Evolutionary conservation across 2,797 vertebrate species (phyloP).

Genomic region (Hirundo rustica): DNA sequence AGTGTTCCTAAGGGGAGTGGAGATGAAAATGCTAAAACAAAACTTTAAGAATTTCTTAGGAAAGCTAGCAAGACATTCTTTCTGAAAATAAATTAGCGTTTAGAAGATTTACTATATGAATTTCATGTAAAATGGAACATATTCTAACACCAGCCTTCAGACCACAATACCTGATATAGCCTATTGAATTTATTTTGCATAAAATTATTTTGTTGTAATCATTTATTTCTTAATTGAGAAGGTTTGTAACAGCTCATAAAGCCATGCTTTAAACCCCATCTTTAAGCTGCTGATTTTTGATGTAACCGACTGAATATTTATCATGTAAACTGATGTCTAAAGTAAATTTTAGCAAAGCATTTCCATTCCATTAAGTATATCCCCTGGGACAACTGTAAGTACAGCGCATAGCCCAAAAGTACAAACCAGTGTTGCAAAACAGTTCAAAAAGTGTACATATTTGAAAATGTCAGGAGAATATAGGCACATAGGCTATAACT

Average conservation of each 20-base stretch:
- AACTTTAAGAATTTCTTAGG: neutral
- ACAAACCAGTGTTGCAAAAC: neutral
- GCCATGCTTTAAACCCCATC: neutral
- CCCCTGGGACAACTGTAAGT: neutral
- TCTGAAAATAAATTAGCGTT: neutral
- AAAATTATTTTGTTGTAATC: neutral
- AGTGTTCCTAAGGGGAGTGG: neutral
- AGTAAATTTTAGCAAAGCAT: neutral
- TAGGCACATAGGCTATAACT: neutral
- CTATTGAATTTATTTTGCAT: neutral
- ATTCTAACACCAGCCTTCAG: neutral
- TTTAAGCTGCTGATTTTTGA: neutral
- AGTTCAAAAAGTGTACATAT: neutral
- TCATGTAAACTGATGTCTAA: neutral
- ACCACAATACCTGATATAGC: neutral
- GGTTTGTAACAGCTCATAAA: neutral
- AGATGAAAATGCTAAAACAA: neutral
- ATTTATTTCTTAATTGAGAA: neutral
- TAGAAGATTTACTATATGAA: neutral
- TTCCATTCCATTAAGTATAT: neutral
- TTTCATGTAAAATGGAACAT: neutral
- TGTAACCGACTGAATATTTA: neutral
- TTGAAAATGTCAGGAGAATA: neutral
- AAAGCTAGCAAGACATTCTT: neutral
- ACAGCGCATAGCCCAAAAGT: neutral